A percentile compares a stretch with the other conserved stretches of the same genome.
Conservation (phyloP, 2,797 vertebrate species). For the Dendrocincla tyrannina region DNA sequence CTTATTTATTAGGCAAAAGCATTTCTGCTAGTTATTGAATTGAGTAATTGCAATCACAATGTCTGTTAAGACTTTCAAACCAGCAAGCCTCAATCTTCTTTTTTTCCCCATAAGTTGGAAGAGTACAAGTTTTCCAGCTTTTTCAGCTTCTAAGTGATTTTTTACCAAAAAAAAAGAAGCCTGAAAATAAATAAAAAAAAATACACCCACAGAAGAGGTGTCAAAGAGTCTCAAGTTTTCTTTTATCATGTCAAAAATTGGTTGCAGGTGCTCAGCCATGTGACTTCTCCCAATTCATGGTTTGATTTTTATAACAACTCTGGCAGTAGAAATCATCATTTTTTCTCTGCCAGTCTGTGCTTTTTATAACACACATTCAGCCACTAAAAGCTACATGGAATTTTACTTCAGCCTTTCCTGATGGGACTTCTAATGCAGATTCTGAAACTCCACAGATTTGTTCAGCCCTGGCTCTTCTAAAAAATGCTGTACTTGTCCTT, state of each 20-base stretch:
- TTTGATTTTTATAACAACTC: constrained; percentile 35
- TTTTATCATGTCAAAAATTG: constrained; percentile 23
- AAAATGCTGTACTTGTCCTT: neutral
- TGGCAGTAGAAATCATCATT: neutral
- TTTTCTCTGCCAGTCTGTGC: constrained; percentile 1
- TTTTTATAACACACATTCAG: constrained; percentile 14
- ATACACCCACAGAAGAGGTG: neutral
- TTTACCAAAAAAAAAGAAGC: neutral
- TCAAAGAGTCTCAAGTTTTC: neutral
- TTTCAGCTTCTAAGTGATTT: neutral
- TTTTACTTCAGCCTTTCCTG: neutral
- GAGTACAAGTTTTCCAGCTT: neutral
- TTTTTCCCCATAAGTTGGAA: neutral
- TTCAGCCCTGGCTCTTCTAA: neutral
- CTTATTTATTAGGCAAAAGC: neutral
- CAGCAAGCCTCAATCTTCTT: neutral
- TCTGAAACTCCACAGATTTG: neutral
- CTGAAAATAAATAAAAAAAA: neutral
- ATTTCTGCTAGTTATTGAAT: neutral
- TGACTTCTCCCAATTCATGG: constrained; percentile 22
- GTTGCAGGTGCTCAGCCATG: neutral
- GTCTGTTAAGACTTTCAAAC: neutral
- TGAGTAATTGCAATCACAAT: neutral
- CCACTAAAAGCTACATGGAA: constrained; percentile 8
- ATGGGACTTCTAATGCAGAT: neutral